These are phyloP conservation scores for Catostomus latipinnis DNA, from an alignment of 2,797 vertebrate species.

Conservation along the genomic window DNA sequence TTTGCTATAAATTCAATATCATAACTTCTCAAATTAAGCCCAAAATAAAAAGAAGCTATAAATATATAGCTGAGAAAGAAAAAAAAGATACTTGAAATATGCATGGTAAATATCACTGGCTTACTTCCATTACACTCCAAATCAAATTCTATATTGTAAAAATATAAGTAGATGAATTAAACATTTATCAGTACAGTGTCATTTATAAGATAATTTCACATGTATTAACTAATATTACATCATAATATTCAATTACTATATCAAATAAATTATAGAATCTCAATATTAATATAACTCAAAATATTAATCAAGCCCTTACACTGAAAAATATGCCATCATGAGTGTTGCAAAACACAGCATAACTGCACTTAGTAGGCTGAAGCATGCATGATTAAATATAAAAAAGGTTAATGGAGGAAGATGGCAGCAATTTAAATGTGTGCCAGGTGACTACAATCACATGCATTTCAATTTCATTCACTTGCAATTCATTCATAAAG, in stretches of 20 bases:
- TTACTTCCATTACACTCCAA: too few species aligned
- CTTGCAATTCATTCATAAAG: constrained; percentile 29
- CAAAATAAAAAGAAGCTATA: too few species aligned
- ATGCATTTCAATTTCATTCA: constrained; percentile 12
- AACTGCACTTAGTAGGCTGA: constrained; percentile 9
- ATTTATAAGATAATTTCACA: not conserved
- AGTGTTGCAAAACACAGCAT: not conserved
- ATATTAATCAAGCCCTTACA: not conserved
- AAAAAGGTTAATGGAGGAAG: not conserved
- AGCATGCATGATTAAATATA: not conserved
- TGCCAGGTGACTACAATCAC: constrained; percentile 26
- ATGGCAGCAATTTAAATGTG: constrained; percentile 4
- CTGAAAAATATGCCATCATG: not conserved
- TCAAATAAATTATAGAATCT: not conserved
- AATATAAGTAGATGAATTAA: not conserved
- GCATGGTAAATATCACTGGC: too few species aligned
- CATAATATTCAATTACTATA: not conserved
- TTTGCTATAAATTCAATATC: too few species aligned
- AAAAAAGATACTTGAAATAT: too few species aligned
- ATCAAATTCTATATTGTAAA: not conserved
- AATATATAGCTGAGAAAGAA: too few species aligned
- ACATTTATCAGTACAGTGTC: not conserved
- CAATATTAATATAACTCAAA: not conserved
- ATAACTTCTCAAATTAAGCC: too few species aligned
- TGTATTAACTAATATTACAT: not conserved